Evolutionary conservation across 2,113 vertebrate species (phyloP).

Genomic region (Rhynchomys soricoides): DNA sequence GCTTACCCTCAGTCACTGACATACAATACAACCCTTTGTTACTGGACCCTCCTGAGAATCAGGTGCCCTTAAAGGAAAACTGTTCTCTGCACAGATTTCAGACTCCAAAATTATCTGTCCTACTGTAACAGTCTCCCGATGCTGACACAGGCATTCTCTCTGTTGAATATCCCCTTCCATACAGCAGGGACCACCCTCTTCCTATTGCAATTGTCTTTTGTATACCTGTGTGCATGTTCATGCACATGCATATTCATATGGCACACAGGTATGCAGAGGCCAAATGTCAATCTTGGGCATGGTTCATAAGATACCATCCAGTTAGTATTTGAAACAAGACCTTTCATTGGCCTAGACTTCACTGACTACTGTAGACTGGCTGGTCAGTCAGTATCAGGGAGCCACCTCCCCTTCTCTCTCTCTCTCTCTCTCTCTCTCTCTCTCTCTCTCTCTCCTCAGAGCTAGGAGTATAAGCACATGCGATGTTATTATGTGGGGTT

Average conservation of each 20-base stretch:
- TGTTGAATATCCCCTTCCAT: no score
- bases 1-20: background rate
- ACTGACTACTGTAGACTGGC: background rate
- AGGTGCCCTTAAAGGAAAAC: background rate
- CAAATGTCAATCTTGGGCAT: background rate
- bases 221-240: background rate
- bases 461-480: background rate
- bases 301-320: background rate
- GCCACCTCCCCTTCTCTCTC: background rate
- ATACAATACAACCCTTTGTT: background rate
- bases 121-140: background rate
- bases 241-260: background rate
- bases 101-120: background rate
- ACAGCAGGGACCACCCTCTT: fast-evolving
- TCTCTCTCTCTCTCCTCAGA: no score
- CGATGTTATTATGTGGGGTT: background rate
- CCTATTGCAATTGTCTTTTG: background rate
- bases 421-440: background rate
- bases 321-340: background rate
- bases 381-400: no score
- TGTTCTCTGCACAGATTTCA: background rate
- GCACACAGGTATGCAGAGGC: background rate
- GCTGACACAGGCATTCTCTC: no score
- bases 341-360: background rate
- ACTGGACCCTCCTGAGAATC: background rate